Evolutionary conservation across 1,140 invertebrate genomes (phyloP), one percentile per base, ranked within the genome.

Genomic region (Bombus confusus): DNA sequence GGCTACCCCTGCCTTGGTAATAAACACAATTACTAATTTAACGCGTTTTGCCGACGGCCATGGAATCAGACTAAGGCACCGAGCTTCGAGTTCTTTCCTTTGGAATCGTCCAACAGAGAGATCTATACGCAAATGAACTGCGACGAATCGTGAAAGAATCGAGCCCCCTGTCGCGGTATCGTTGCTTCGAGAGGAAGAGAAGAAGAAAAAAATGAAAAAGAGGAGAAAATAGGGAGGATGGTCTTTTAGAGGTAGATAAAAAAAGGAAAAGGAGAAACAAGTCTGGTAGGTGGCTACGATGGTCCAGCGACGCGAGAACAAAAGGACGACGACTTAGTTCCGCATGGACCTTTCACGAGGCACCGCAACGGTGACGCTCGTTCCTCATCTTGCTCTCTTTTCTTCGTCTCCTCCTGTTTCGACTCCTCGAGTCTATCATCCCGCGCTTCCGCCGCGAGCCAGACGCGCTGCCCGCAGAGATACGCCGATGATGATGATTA

Each of bases 401-500:
- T 47, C 47, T 85, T 76, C 83, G 12, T 80, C 52, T 34, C 52
- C 77, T 77, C 18, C 43, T 34, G 57, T 62, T 80, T 79, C 47
- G 57, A 74, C 73, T 87, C 66, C 39, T 68, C 64, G 59, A 28
- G 72, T 59, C 81, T 83, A 80, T 78, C 86, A 87, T 88, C 80
- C 89, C 90, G 86, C 80, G 89, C 80, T 90, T 89, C 84, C 89
- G 90, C 90, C 85, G 86, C 87, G 86, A 88, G 86, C 81, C 80
- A 89, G 83, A 80, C 90, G 82, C 80, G 52, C 79, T 87, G 86
- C 76, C 82, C 69, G 86, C 75, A 41, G 59, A 84, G 86, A 85
- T 78, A 81, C 80, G 86, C 81, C 86, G 82, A 76, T 91, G 91
- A 92, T 88, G 91, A 93, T 93, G 92, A 93, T 93, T 93, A 92